phyloP scores from a whole-genome alignment of 2,113 vertebrate species.

The Tragelaphus scriptus region DNA sequence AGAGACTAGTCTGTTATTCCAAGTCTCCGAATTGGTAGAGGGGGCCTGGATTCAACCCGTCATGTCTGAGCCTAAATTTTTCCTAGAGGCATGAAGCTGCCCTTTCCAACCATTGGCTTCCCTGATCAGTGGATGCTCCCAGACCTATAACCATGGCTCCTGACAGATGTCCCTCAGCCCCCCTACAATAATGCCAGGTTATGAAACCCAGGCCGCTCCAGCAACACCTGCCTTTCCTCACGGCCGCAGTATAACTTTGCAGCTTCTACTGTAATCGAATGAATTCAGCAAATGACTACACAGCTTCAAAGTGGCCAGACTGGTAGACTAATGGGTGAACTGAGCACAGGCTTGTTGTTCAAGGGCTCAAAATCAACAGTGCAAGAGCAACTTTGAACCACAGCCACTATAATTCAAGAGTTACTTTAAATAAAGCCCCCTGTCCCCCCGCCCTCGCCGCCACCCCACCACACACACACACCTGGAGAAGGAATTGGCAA shows the following conservation, averaged over 20 bases:
- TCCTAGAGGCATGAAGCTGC: not conserved
- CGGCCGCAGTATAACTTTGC: not conserved
- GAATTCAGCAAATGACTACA: conserved; percentile 28
- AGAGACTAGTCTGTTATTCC: not conserved
- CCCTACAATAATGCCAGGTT: conserved; percentile 47
- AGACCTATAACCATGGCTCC: not conserved
- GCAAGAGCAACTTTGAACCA: not conserved
- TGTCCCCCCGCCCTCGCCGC: too few relatives aligned
- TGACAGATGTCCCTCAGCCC: conserved; percentile 37
- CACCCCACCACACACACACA: too few relatives aligned
- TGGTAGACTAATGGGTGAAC: not conserved
- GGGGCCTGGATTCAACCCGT: not conserved
- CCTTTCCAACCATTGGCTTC: not conserved
- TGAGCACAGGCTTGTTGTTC: not conserved
- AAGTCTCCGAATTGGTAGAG: not conserved
- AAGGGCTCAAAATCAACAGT: not conserved
- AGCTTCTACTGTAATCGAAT: conserved; percentile 5
- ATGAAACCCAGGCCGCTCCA: conserved; percentile 32
- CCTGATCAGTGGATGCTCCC: not conserved
- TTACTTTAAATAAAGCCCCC: not conserved
- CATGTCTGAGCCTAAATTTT: not conserved
- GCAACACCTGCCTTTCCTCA: conserved; percentile 18
- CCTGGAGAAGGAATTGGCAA: not conserved
- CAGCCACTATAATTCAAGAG: not conserved
- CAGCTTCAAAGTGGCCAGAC: not conserved